A percentile compares a stretch with the other conserved stretches of the same genome.
Conservation (phyloP, 1,140 invertebrate genomes). For the Aphaenogaster floridana region DNA sequence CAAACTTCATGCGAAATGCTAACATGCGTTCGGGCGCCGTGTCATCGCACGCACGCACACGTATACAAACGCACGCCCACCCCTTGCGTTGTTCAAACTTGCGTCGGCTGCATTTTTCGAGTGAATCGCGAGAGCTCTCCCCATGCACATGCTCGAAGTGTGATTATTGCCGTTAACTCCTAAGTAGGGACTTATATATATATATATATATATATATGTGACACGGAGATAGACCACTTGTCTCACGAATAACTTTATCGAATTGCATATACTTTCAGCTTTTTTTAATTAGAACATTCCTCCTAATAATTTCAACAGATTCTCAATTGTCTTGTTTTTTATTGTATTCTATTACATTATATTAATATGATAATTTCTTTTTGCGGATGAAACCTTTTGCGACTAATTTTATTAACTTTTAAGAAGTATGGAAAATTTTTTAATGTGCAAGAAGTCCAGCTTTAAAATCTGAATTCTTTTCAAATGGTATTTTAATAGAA, state of each 20-base stretch:
- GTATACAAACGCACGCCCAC: neutral
- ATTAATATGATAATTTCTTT: neutral
- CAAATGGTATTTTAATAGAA: neutral
- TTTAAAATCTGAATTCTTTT: neutral
- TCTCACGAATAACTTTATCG: neutral
- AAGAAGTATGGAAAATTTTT: neutral
- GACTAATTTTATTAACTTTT: constrained; percentile 10
- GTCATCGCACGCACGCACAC: constrained; percentile 18
- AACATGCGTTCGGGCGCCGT: constrained; percentile 34
- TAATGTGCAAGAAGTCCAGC: neutral
- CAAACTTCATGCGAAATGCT: constrained; percentile 57
- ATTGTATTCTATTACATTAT: neutral
- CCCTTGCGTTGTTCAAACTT: constrained; percentile 37
- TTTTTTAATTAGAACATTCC: neutral
- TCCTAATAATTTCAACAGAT: neutral
- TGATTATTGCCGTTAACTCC: constrained; percentile 54
- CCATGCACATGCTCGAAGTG: neutral
- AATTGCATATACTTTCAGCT: neutral
- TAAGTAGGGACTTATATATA: constrained; percentile 5
- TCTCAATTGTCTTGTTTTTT: neutral
- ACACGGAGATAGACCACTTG: neutral
- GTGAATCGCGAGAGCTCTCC: neutral
- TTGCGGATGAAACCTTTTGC: neutral
- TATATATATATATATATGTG: neutral
- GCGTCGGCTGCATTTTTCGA: constrained; percentile 52